These are phyloP conservation scores for fruit fly (Drosophila melanogaster) DNA, from an alignment of 1,140 invertebrate species.

Conservation along the genomic window Release_6_plus_ISO1_MT NT_037436.4:6827501-6828000, in stretches of 20 bases:
- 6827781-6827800: slow-evolving; percentile 41
- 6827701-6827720: background rate
- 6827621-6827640: too few relatives aligned
- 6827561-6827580: slow-evolving; percentile 34
- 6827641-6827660: too few relatives aligned
- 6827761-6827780: slow-evolving; percentile 64
- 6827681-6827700: background rate
- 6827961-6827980: slow-evolving; percentile 48
- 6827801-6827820: slow-evolving; percentile 47
- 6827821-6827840: slow-evolving; percentile 42
- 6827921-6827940: slow-evolving; percentile 3
- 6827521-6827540: slow-evolving; percentile 55
- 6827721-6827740: background rate
- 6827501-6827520: slow-evolving; percentile 72
- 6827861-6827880: slow-evolving; percentile 83
- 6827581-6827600: too few relatives aligned
- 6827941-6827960: background rate
- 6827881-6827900: slow-evolving; percentile 67
- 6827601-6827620: too few relatives aligned
- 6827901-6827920: slow-evolving; percentile 18
- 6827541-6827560: slow-evolving; percentile 40
- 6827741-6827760: slow-evolving; percentile 35
- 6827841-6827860: slow-evolving; percentile 84
- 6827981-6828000: slow-evolving; percentile 55
- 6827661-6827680: too few relatives aligned